Evolutionary conservation across 2,797 vertebrate species (phyloP).

Genomic region (Eutrigla gurnardus): DNA sequence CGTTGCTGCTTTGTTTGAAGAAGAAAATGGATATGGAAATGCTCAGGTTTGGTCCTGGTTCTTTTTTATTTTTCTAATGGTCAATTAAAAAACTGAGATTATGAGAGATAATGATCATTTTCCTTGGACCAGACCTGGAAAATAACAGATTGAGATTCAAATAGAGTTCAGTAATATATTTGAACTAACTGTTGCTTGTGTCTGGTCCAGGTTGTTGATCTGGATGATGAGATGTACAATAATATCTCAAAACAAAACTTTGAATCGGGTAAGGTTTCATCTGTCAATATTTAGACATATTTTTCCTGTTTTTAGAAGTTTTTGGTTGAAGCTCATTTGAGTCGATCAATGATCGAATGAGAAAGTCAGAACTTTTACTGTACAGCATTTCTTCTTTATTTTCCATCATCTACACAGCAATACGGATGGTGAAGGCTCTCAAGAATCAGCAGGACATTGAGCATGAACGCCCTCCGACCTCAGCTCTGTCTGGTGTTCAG

Average conservation of each 20-base stretch:
- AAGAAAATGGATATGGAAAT: constrained; percentile 35
- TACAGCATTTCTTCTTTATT: neutral
- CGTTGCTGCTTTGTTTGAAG: constrained; percentile 30
- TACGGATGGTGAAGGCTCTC: constrained; percentile 7
- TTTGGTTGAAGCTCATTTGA: neutral
- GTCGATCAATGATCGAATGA: neutral
- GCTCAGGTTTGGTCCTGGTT: constrained; percentile 45
- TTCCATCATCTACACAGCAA: constrained; percentile 25
- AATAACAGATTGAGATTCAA: too few species aligned
- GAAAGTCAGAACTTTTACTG: neutral
- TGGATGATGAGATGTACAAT: constrained; percentile 30
- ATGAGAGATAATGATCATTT: too few species aligned
- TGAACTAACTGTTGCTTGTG: constrained; percentile 1
- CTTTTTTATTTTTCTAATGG: neutral
- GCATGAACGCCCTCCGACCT: neutral
- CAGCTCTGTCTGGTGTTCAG: neutral
- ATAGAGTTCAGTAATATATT: neutral
- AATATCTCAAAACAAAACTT: constrained; percentile 44
- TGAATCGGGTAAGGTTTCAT: constrained; percentile 24
- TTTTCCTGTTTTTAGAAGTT: neutral
- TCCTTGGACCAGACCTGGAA: neutral
- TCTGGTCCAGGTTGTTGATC: constrained; percentile 49
- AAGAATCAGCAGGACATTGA: neutral
- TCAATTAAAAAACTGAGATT: neutral
- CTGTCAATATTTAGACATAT: neutral